Conservation (phyloP, 2,113 vertebrate genomes). For the Pleuronectes platessa region DNA sequence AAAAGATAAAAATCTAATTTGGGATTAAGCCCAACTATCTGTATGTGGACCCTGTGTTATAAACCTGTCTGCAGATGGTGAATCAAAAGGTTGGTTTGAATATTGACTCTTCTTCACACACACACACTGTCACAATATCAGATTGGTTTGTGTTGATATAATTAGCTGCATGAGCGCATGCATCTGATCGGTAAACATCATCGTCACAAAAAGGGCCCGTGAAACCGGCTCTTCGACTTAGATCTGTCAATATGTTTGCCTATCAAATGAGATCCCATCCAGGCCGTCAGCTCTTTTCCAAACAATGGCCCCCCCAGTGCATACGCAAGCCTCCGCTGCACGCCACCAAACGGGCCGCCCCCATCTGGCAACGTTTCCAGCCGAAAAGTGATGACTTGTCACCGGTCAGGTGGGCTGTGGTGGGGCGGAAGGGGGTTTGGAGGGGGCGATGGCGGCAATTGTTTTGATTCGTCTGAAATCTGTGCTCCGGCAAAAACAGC, state of each 20-base stretch:
- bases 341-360: conserved; percentile 10
- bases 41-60: not conserved
- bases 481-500: conserved; percentile 70
- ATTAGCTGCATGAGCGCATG: conserved; percentile 3
- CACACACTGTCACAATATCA: conserved; percentile 1
- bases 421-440: conserved; percentile 21
- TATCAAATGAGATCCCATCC: conserved; percentile 57
- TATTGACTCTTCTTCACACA: not conserved
- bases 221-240: conserved; percentile 35
- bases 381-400: conserved; percentile 78
- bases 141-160: not conserved
- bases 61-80: not conserved
- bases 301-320: conserved; percentile 48
- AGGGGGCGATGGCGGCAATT: conserved; percentile 48
- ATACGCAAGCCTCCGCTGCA: conserved; percentile 13
- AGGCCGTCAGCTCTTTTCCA: conserved; percentile 75
- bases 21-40: not conserved
- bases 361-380: conserved; percentile 63
- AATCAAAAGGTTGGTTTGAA: conserved; percentile 1
- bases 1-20: not conserved
- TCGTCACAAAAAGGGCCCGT: conserved; percentile 5
- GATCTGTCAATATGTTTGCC: conserved; percentile 57
- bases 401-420: conserved; percentile 47
- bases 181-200: conserved; percentile 6
- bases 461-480: conserved; percentile 78